These are phyloP conservation scores for Drosophila willistoni DNA, from an alignment of 1,140 invertebrate species.

Conservation along the genomic window DNA sequence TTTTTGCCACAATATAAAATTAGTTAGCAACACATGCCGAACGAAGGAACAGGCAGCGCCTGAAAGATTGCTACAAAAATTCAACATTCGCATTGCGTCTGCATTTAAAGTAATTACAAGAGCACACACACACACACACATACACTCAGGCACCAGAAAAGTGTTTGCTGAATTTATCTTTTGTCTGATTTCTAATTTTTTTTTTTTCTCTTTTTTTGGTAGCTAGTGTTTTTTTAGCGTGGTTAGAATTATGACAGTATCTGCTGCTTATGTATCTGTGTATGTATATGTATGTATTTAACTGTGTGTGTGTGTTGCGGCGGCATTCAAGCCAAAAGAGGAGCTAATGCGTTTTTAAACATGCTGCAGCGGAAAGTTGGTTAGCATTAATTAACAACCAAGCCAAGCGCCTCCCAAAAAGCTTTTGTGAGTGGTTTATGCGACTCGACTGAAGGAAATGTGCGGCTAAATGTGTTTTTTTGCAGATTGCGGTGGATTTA, in stretches of 20 bases:
- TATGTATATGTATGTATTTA: background rate
- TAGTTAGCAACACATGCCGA: constrained; percentile 75
- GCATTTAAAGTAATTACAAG: constrained; percentile 72
- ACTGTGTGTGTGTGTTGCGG: background rate
- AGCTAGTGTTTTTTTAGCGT: constrained; percentile 18
- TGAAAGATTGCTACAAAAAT: constrained; percentile 17
- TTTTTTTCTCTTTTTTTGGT: background rate
- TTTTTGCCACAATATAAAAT: constrained; percentile 59
- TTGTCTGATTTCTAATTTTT: constrained; percentile 6
- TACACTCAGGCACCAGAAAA: constrained; percentile 25
- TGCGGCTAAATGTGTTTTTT: constrained; percentile 17
- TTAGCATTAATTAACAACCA: constrained; percentile 71
- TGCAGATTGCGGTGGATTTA: constrained; percentile 21
- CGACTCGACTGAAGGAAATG: constrained; percentile 7
- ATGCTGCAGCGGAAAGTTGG: constrained; percentile 71
- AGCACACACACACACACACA: constrained; percentile 25
- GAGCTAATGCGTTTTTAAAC: constrained; percentile 78
- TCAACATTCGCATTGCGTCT: constrained; percentile 29
- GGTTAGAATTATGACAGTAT: constrained; percentile 59
- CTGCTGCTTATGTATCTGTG: constrained; percentile 26
- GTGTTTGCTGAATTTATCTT: constrained; percentile 31
- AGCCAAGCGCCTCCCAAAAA: constrained; percentile 25
- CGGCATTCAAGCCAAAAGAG: constrained; percentile 29
- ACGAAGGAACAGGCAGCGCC: constrained; percentile 1
- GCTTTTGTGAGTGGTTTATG: constrained; percentile 36